Conservation (phyloP, 2,797 vertebrate species). For the Buceros bicornis region DNA sequence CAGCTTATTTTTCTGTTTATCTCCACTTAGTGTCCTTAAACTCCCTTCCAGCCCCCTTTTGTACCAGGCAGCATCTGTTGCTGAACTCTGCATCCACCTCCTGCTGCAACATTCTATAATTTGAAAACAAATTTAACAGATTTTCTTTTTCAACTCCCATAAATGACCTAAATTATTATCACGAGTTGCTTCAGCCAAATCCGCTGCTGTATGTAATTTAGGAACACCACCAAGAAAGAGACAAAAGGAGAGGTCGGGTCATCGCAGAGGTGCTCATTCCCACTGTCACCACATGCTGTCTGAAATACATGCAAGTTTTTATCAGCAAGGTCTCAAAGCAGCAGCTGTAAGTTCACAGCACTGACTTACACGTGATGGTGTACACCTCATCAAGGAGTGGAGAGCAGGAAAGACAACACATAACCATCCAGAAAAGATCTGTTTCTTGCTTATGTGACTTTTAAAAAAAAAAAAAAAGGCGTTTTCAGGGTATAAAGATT, state of each 20-base stretch:
- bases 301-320: accelerated
- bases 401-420: background rate
- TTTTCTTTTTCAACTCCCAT: background rate
- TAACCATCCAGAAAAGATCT: background rate
- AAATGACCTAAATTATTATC: background rate
- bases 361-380: background rate
- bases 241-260: background rate
- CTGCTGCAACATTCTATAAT: background rate
- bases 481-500: background rate
- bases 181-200: background rate
- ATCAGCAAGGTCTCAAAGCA: background rate
- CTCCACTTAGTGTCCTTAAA: background rate
- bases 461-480: background rate
- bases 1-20: slow-evolving; percentile 22
- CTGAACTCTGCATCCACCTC: background rate
- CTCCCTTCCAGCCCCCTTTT: background rate
- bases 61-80: background rate
- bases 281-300: accelerated
- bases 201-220: background rate
- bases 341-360: background rate
- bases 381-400: background rate
- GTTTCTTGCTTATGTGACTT: background rate
- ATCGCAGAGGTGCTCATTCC: accelerated
- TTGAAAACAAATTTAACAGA: background rate
- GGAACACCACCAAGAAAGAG: background rate